Conservation (phyloP, 2,888 invertebrate genomes). For the Ommatoiulus sabulosus region DNA sequence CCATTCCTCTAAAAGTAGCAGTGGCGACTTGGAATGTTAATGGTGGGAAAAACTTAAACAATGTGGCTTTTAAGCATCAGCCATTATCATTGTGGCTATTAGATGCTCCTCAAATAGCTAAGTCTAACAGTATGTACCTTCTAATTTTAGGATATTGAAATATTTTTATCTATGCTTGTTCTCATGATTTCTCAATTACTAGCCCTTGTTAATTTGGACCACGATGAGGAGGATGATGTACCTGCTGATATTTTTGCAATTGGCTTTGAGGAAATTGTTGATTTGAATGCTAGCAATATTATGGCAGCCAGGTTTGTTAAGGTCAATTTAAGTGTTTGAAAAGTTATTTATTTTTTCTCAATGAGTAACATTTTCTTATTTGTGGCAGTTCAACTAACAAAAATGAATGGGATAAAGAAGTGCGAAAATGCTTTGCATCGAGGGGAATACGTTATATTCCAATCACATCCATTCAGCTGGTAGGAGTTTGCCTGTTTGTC, state of each 20-base stretch:
- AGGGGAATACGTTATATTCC: constrained; percentile 78
- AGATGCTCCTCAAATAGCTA: constrained; percentile 79
- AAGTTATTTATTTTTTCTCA: constrained; percentile 25
- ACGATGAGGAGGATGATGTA: constrained; percentile 69
- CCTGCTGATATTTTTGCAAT: constrained; percentile 96
- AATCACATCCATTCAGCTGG: constrained; percentile 93
- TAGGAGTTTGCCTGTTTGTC: constrained; percentile 96
- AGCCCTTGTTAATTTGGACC: constrained; percentile 68
- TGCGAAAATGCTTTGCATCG: constrained; percentile 84
- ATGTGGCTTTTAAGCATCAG: constrained; percentile 92
- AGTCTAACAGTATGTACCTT: constrained; percentile 59
- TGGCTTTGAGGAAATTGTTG: constrained; percentile 99
- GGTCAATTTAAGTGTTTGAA: background rate
- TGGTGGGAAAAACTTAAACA: constrained; percentile 98
- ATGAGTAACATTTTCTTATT: background rate
- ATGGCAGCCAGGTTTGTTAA: constrained; percentile 82
- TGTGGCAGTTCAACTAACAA: constrained; percentile 82
- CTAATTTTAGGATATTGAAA: background rate
- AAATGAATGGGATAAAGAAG: constrained; percentile 93
- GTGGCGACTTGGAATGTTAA: constrained; percentile 99
- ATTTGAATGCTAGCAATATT: constrained; percentile 97
- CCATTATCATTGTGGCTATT: constrained; percentile 90
- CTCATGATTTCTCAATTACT: constrained; percentile 61
- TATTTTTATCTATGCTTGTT: background rate
- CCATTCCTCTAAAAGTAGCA: constrained; percentile 80